A percentile compares a stretch with the other conserved stretches of the same genome.
These are phyloP conservation scores for Phodopus roborovskii DNA, from an alignment of 2,113 vertebrate genomes.

Conservation along the genomic window DNA sequence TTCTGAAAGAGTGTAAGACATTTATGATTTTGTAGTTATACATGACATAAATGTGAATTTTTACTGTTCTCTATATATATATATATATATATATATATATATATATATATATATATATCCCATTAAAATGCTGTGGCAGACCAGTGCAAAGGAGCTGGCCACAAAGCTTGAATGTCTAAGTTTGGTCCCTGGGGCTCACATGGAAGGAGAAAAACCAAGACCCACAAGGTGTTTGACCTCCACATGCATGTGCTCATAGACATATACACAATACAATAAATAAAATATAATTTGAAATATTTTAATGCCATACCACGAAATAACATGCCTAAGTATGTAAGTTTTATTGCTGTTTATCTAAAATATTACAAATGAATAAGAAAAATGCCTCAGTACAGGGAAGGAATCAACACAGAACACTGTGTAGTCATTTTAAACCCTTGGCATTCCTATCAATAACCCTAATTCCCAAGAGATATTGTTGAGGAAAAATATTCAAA, in stretches of 20 bases:
- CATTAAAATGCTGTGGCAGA: no score
- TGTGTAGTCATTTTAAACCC: neutral
- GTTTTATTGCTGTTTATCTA: neutral
- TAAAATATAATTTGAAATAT: neutral
- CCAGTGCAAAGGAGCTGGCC: no score
- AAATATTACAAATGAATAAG: conserved; percentile 9
- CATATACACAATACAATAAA: neutral
- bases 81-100: no score
- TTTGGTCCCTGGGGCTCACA: no score
- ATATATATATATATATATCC: no score
- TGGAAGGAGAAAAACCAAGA: neutral
- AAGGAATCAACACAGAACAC: neutral
- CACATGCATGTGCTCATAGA: neutral
- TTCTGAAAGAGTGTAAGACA: no score
- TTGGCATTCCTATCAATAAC: neutral
- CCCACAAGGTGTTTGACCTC: neutral
- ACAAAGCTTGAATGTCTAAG: no score
- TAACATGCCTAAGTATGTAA: neutral
- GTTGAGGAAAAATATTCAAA: neutral
- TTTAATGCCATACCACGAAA: neutral
- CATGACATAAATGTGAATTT: no score
- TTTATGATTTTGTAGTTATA: no score
- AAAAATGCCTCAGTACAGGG: neutral
- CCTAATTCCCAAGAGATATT: neutral
- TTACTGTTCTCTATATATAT: no score